Percentiles rank a stretch among this genome's conserved stretches.
Conservation (phyloP, 2,113 vertebrate genomes). For the Carassius auratus region DNA sequence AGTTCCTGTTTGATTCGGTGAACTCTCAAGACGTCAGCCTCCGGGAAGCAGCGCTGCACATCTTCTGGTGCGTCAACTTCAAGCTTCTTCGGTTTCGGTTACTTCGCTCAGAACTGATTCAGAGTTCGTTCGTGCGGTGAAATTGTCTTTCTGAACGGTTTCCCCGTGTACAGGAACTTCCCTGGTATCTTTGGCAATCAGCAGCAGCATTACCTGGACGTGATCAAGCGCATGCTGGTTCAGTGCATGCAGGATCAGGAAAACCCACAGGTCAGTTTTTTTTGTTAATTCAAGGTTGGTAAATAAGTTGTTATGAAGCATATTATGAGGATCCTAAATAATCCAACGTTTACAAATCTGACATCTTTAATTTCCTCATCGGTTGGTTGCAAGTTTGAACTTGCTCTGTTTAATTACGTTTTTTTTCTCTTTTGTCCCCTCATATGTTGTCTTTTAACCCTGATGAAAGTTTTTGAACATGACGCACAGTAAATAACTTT, state of each 20-base stretch:
- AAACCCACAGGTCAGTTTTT: conserved; percentile 82
- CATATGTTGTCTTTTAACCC: background rate
- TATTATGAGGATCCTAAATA: background rate
- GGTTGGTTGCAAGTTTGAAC: background rate
- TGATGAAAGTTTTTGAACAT: background rate
- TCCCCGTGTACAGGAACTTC: conserved; percentile 86
- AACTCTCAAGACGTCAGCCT: conserved; percentile 89
- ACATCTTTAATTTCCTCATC: no score
- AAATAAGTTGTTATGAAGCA: background rate
- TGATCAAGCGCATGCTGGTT: conserved; percentile 97
- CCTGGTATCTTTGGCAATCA: conserved; percentile 99
- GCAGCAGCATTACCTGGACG: conserved; percentile 97
- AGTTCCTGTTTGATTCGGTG: conserved; percentile 97
- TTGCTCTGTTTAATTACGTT: background rate
- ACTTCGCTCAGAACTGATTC: background rate
- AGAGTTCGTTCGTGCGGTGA: background rate
- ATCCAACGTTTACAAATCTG: background rate
- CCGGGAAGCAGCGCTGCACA: conserved; percentile 94
- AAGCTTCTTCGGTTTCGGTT: background rate
- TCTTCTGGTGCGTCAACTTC: conserved; percentile 85
- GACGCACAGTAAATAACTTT: background rate
- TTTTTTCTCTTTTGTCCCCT: no score
- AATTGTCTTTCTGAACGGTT: background rate
- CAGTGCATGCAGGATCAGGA: conserved; percentile 99
- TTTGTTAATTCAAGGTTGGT: no score